Evolutionary conservation across 1,140 invertebrate species (phyloP).

Genomic region (Vollenhovia emeryi): DNA sequence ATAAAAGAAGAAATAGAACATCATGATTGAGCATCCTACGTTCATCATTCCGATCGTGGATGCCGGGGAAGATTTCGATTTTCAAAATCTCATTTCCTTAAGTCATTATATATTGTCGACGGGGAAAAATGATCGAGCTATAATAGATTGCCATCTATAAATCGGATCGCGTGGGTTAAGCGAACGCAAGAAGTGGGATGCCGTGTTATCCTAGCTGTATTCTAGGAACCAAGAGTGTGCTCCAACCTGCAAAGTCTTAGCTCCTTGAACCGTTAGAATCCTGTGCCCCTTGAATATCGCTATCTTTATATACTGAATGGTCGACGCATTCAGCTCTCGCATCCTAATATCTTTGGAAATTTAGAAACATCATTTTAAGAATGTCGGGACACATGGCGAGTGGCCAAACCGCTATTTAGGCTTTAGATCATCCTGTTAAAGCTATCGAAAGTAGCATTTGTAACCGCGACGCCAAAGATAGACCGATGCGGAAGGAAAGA

Average conservation of each 20-base stretch:
- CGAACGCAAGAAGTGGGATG: constrained; percentile 17
- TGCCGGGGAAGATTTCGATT: constrained; percentile 16
- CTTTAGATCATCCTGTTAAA: background rate
- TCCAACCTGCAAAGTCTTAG: constrained; percentile 24
- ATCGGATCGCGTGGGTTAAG: constrained; percentile 41
- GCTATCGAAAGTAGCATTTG: constrained; percentile 45
- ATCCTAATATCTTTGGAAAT: background rate
- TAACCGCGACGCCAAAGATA: background rate
- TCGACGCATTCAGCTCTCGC: background rate
- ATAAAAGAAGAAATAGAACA: constrained; percentile 11
- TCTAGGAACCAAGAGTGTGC: constrained; percentile 26
- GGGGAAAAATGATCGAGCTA: constrained; percentile 3
- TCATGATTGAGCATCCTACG: constrained; percentile 34
- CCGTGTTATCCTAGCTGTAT: constrained; percentile 26
- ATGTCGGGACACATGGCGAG: background rate
- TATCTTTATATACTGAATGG: background rate
- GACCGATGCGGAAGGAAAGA: constrained; percentile 15
- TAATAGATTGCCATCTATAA: constrained; percentile 31
- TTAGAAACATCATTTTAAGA: background rate
- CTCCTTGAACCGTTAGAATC: constrained; percentile 53
- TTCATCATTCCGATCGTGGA: constrained; percentile 29
- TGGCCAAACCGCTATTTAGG: background rate
- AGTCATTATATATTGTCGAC: constrained; percentile 14
- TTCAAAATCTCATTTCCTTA: constrained; percentile 46
- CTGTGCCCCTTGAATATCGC: constrained; percentile 6